Evolutionary conservation across 2,797 vertebrate species (phyloP).

Genomic region (Syngnathus acus): DNA sequence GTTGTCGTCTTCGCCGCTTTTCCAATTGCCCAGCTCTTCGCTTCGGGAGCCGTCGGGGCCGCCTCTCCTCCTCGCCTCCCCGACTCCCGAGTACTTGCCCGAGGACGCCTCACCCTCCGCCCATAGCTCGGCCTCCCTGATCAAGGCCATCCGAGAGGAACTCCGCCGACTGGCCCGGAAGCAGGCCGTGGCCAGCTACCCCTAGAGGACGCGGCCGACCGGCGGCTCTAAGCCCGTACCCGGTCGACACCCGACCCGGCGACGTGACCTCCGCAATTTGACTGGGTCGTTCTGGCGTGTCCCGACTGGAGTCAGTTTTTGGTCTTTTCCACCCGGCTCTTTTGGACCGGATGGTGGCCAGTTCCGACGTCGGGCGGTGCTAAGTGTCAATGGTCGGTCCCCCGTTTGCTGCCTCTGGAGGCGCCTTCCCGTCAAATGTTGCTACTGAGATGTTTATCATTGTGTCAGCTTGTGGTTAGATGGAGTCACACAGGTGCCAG

Average conservation of each 20-base stretch:
- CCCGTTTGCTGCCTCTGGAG: slow-evolving; percentile 56
- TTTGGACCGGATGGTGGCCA: background rate
- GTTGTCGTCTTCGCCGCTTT: slow-evolving; percentile 85
- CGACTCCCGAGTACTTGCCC: slow-evolving; percentile 80
- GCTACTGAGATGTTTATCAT: background rate
- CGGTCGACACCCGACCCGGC: background rate
- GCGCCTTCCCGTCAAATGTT: slow-evolving; percentile 3
- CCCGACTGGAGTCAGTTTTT: background rate
- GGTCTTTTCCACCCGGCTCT: background rate
- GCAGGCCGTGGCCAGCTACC: slow-evolving; percentile 84
- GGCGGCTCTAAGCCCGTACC: background rate
- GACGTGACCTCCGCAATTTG: slow-evolving; percentile 42
- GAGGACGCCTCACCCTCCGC: slow-evolving; percentile 86
- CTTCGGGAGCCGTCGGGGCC: slow-evolving; percentile 80
- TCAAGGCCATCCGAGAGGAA: slow-evolving; percentile 97
- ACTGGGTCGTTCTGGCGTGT: slow-evolving; percentile 15
- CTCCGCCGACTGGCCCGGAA: slow-evolving; percentile 93
- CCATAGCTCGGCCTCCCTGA: slow-evolving; percentile 93
- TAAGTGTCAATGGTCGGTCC: slow-evolving; percentile 72
- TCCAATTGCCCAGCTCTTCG: slow-evolving; percentile 87
- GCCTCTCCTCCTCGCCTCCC: slow-evolving; percentile 76
- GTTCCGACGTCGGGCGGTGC: slow-evolving; percentile 78
- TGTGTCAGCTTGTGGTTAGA: background rate
- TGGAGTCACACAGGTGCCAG: background rate
- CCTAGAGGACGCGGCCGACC: slow-evolving; percentile 35